Conservation (phyloP, 2,888 invertebrate species). For the Agriopis marginaria region DNA sequence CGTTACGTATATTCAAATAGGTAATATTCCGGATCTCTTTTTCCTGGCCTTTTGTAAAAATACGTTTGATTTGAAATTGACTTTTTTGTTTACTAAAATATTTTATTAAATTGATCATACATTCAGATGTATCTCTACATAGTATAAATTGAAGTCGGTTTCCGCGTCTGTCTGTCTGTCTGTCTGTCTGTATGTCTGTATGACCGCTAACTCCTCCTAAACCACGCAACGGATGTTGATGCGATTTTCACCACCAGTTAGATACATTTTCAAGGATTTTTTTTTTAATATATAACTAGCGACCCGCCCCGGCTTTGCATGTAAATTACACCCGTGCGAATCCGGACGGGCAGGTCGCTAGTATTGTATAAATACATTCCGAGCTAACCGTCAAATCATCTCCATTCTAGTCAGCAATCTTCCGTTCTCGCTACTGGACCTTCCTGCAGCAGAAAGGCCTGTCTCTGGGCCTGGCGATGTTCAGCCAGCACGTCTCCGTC, state of each 20-base stretch:
- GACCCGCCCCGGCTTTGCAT: too few species aligned
- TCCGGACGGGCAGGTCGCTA: too few species aligned
- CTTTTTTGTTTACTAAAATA: neutral
- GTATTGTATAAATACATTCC: neutral
- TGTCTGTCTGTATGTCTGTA: too few species aligned
- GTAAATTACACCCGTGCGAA: too few species aligned
- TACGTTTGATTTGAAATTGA: neutral
- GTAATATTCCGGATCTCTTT: neutral
- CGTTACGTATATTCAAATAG: neutral
- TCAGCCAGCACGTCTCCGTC: constrained; percentile 85
- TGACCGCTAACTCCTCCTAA: too few species aligned
- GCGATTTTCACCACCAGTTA: too few species aligned
- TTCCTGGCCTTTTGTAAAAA: neutral
- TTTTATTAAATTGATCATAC: too few species aligned
- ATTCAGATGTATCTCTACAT: neutral
- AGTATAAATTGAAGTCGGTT: too few species aligned
- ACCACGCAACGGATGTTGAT: too few species aligned
- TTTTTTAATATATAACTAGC: too few species aligned
- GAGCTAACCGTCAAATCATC: neutral
- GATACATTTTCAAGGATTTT: too few species aligned
- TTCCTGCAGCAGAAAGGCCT: constrained; percentile 85
- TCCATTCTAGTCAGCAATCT: constrained; percentile 85
- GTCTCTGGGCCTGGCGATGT: constrained; percentile 86
- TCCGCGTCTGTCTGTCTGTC: too few species aligned
- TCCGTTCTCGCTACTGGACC: constrained; percentile 86